A percentile compares a stretch with the other conserved stretches of the same genome.
These are phyloP conservation scores for Conger conger DNA, from an alignment of 2,113 vertebrate species.

Conservation along the genomic window DNA sequence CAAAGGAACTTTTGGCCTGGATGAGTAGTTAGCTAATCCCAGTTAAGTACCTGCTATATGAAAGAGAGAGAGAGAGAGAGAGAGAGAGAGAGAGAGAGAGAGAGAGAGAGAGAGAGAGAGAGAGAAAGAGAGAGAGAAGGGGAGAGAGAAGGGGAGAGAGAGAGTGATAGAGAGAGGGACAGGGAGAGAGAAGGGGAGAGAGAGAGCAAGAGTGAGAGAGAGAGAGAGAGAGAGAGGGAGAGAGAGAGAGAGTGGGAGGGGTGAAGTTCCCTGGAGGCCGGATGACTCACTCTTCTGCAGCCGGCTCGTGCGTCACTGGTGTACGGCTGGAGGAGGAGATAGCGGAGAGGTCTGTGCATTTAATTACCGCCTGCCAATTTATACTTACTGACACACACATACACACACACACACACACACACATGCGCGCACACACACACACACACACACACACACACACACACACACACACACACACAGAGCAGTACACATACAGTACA, in stretches of 20 bases:
- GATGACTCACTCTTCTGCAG: slow-evolving; percentile 57
- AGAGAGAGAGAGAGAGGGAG: neutral
- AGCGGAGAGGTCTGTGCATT: slow-evolving; percentile 52
- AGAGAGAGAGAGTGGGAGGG: slow-evolving; percentile 41
- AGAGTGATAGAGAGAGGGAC: neutral
- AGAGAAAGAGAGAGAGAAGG: slow-evolving; percentile 36
- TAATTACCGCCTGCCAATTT: slow-evolving; percentile 55
- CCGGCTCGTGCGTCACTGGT: slow-evolving; percentile 56
- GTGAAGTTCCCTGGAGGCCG: slow-evolving; percentile 43
- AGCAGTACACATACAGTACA: neutral
- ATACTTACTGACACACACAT: slow-evolving; percentile 34
- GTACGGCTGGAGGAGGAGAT: slow-evolving; percentile 56
- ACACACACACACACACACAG: slow-evolving; percentile 13
- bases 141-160: slow-evolving; percentile 3
- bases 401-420: slow-evolving; percentile 10
- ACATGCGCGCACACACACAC: neutral
- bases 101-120: neutral
- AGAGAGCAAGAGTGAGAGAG: slow-evolving; percentile 3
- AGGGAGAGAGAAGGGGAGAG: too few relatives aligned
- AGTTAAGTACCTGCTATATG: neutral
- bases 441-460: slow-evolving; percentile 17
- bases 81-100: slow-evolving; percentile 40
- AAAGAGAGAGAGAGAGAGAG: neutral
- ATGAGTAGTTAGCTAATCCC: slow-evolving; percentile 7
- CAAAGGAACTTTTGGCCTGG: neutral